phyloP scores from a whole-genome alignment of 2,113 vertebrate species.

The Saguinus imperator region DNA sequence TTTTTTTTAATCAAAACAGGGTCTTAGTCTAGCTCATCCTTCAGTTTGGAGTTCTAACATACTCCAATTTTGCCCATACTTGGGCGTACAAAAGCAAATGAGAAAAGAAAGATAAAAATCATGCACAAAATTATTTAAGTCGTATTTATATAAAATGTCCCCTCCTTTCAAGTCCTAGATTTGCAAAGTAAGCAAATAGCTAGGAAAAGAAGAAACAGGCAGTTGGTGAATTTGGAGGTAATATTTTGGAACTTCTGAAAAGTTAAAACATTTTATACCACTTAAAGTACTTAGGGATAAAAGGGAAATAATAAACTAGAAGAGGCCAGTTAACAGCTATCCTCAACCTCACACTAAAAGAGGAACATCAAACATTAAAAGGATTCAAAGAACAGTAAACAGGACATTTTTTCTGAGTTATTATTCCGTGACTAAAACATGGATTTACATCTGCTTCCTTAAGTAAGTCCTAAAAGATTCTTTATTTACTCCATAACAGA shows the following conservation, averaged over 20 bases:
- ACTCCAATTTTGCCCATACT: neutral
- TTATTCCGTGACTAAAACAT: neutral
- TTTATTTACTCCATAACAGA: neutral
- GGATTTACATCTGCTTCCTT: neutral
- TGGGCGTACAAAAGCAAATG: neutral
- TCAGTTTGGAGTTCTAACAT: conserved; percentile 5
- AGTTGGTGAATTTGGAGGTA: conserved; percentile 9
- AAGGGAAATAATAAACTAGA: neutral
- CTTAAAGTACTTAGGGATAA: neutral
- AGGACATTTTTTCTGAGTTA: neutral
- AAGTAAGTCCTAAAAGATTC: neutral
- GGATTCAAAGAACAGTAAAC: neutral
- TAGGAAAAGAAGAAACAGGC: neutral
- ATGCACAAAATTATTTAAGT: neutral
- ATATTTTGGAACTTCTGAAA: neutral
- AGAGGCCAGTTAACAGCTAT: neutral
- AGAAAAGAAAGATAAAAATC: conserved; percentile 1
- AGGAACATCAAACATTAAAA: neutral
- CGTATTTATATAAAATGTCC: neutral
- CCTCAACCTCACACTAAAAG: neutral
- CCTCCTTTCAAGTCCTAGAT: neutral
- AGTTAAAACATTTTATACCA: neutral
- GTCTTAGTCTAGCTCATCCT: neutral
- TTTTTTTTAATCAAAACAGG: neutral
- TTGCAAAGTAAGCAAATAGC: conserved; percentile 25